These are phyloP conservation scores for Leucophenga varia DNA, from an alignment of 1,140 invertebrate genomes.

Conservation along the genomic window DNA sequence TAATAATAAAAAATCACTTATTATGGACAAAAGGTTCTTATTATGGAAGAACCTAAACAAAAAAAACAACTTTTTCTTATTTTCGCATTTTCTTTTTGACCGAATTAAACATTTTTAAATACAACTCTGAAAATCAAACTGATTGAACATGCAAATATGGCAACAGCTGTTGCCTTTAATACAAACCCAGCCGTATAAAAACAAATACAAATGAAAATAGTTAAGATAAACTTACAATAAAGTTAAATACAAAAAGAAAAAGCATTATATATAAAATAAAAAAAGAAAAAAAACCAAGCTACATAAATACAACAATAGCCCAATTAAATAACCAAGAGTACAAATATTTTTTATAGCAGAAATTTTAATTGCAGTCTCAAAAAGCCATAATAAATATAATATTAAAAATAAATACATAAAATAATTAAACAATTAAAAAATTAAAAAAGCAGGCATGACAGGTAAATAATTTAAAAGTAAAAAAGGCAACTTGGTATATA, in stretches of 20 bases:
- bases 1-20: no score
- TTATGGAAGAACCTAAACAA: no score
- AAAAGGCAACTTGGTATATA: slow-evolving; percentile 17
- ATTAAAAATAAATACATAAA: slow-evolving; percentile 11
- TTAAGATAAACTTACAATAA: no score
- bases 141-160: no score
- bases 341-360: slow-evolving; percentile 56
- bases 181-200: no score
- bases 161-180: no score
- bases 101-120: no score
- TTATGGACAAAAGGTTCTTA: no score
- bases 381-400: slow-evolving; percentile 35
- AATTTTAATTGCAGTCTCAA: slow-evolving; percentile 54
- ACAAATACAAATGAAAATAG: no score
- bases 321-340: slow-evolving; percentile 57
- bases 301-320: slow-evolving; percentile 48
- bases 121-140: no score
- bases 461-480: slow-evolving; percentile 8
- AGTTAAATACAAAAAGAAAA: slow-evolving; percentile 5
- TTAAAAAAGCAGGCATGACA: slow-evolving; percentile 29
- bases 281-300: neutral
- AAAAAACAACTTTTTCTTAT: no score
- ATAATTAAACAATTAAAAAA: slow-evolving; percentile 14
- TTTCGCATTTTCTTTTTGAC: no score
- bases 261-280: neutral